Base-by-base conservation (phyloP, 2,888 invertebrate species). In the Papilio gigon region DNA sequence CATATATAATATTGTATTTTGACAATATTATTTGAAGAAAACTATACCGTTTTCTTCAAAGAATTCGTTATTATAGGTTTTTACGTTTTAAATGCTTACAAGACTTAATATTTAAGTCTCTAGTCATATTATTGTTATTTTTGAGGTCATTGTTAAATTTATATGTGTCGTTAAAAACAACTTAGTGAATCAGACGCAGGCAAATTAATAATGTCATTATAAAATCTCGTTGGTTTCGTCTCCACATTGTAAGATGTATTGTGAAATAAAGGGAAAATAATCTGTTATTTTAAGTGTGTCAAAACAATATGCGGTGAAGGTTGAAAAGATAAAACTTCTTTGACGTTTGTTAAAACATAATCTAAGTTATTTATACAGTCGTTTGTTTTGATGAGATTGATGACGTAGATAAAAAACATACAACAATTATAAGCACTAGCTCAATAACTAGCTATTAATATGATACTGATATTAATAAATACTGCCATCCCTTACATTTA, bases 161-260 rank as follows among this genome's bases (percentile, higher is more conserved):
- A 64, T 20, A 59, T 14, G n/a, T 42, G 42, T 65, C 68, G 50
- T 69, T 65, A 69, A 65, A 69, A 69, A 69, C 68, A 53, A 61
- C 65, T 69, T 69, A 65, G 60, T 60, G 53, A 65, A 53, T 69
- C 50, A 64, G 60, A 37, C 40, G 50, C n/a, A 20, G 44, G 40
- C 37, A 47, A 63, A 68, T 68, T 50, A 59, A 64, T 22, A 42
- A 47, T 27, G 35, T 35, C 37, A 56, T 56, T 17, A 17, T 30
- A 25, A 14, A 50, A 11, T 30, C 30, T n/a, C 8, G 14, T 56
- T 56, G 27, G 53, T 56, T 30, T 30, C 27, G 53, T 56, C 53
- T 56, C 1, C 17, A 56, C 17, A 56, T 30, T 17, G n/a, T 30
- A 30, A 27, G 30, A 30, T 30, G 2, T 56, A 56, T 56, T 56